Percentiles rank a stretch among this genome's conserved stretches.
These are phyloP conservation scores for Steinernema carpocapsae DNA, from an alignment of 2,888 invertebrate species.

Conservation along the genomic window DNA sequence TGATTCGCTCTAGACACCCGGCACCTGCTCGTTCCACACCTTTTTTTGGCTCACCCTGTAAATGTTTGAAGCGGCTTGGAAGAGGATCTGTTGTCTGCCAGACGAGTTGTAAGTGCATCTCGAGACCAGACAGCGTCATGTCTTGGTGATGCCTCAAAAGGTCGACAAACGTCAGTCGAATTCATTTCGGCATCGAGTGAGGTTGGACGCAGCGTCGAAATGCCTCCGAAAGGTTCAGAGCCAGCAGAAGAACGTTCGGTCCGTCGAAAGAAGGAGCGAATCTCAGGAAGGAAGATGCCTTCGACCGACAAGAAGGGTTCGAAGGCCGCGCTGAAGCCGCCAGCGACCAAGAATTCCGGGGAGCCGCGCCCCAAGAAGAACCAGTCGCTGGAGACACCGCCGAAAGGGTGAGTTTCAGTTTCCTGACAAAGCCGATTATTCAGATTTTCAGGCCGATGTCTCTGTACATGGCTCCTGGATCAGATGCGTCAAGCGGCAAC, in stretches of 20 bases:
- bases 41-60: too few species aligned
- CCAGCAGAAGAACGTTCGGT: background rate
- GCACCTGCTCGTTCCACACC: too few species aligned
- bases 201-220: background rate
- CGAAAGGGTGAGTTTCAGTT: background rate
- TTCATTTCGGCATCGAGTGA: background rate
- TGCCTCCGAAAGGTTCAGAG: constrained; percentile 5
- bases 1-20: too few species aligned
- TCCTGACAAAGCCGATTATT: background rate
- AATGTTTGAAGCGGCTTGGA: too few species aligned
- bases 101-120: too few species aligned
- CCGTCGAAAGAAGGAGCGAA: constrained; percentile 4
- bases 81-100: too few species aligned
- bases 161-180: too few species aligned
- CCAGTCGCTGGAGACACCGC: background rate
- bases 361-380: background rate
- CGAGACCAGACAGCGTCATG: too few species aligned
- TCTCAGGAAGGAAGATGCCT: background rate
- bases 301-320: background rate
- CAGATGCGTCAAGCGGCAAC: background rate
- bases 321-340: background rate
- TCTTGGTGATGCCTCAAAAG: too few species aligned
- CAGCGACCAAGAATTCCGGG: background rate
- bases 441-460: background rate
- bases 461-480: constrained; percentile 6